These are phyloP conservation scores for Oscheius sp. DNA, from an alignment of 1,140 invertebrate species.

Conservation along the genomic window DNA sequence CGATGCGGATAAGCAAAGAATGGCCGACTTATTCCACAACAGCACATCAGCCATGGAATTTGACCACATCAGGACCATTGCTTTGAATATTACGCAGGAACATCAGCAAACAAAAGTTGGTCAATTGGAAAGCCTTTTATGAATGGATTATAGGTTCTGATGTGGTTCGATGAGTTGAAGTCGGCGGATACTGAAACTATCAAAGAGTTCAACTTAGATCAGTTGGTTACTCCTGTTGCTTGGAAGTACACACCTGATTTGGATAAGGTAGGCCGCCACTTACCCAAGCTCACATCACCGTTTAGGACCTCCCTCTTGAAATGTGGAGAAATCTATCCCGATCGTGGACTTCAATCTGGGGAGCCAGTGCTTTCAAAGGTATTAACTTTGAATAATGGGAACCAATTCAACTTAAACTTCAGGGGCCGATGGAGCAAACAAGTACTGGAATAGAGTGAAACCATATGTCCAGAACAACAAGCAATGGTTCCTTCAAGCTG, in stretches of 20 bases:
- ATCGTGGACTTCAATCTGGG: slow-evolving; percentile 28
- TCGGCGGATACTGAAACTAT: slow-evolving; percentile 17
- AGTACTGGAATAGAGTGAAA: slow-evolving; percentile 26
- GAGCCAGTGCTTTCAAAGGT: slow-evolving; percentile 33
- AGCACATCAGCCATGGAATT: slow-evolving; percentile 7
- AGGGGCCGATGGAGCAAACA: slow-evolving; percentile 27
- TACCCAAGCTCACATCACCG: not conserved
- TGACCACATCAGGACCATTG: slow-evolving; percentile 2
- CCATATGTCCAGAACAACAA: slow-evolving; percentile 36
- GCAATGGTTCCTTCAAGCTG: slow-evolving; percentile 23
- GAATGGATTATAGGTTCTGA: slow-evolving; percentile 20
- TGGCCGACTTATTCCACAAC: not conserved
- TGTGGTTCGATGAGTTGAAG: slow-evolving; percentile 34
- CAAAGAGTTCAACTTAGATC: slow-evolving; percentile 13
- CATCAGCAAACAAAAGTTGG: not conserved
- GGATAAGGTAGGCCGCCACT: slow-evolving; percentile 5
- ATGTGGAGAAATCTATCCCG: slow-evolving; percentile 38
- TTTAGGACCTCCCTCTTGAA: slow-evolving; percentile 17
- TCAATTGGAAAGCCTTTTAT: not conserved
- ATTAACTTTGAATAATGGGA: not conserved
- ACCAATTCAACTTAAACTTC: not conserved
- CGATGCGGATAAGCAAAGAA: slow-evolving; percentile 7
- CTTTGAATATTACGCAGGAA: not conserved
- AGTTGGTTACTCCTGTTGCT: slow-evolving; percentile 28
- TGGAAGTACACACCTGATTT: slow-evolving; percentile 33